phyloP scores from a whole-genome alignment of 2,888 invertebrate genomes.

The Cheilosia vulpina region DNA sequence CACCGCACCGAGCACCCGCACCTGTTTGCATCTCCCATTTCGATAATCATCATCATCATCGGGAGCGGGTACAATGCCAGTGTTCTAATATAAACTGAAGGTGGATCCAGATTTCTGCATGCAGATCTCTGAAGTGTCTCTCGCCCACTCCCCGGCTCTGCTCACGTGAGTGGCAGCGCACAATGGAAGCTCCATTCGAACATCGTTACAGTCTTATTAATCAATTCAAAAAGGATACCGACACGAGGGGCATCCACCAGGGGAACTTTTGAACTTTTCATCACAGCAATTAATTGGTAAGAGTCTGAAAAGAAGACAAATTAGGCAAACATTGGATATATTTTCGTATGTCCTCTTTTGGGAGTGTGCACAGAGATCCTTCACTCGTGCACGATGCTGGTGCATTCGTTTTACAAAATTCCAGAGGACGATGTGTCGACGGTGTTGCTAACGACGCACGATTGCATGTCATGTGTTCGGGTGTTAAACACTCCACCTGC shows the following conservation, averaged over 20 bases:
- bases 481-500: constrained; percentile 70
- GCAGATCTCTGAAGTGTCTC: constrained; percentile 12
- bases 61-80: constrained; percentile 37
- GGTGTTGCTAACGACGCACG: constrained; percentile 64
- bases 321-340: constrained; percentile 72
- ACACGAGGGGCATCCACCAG: not conserved
- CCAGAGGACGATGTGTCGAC: constrained; percentile 15
- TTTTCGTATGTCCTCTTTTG: constrained; percentile 23
- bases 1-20: not conserved
- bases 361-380: not conserved
- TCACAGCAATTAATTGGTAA: constrained; percentile 75
- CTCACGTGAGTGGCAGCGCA: not conserved
- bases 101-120: not conserved
- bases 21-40: constrained; percentile 8
- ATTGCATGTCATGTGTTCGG: constrained; percentile 56
- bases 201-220: constrained; percentile 56
- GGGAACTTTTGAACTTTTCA: constrained; percentile 70
- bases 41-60: constrained; percentile 11
- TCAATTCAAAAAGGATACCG: constrained; percentile 59
- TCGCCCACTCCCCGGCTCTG: constrained; percentile 5
- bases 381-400: constrained; percentile 6
- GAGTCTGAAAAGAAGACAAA: constrained; percentile 73
- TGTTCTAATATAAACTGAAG: constrained; percentile 32
- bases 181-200: constrained; percentile 13
- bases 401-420: constrained; percentile 45